Base-by-base conservation (phyloP, 1,140 invertebrate genomes). In the Drosophila santomea region DNA sequence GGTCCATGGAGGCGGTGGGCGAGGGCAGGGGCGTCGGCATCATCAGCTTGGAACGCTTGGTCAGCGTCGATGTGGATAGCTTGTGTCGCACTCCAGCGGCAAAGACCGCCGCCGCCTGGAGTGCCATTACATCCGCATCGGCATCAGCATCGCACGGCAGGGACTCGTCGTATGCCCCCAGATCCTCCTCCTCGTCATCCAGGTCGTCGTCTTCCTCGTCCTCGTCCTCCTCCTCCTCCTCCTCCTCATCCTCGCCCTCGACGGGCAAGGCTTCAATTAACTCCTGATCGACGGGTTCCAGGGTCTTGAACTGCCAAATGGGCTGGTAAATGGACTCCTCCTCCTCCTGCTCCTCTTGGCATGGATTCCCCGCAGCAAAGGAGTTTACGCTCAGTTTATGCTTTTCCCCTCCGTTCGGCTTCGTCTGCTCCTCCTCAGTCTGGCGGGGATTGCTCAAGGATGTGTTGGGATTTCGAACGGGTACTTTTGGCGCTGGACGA, bases 311-410 rank as follows among this genome's bases (percentile, higher is more conserved):
- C 54, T 91, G 80, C 91, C 91, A 92, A 48, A 92, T 92, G 50
- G 91, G 83, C 38, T 92, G 91, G 68, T 92, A 92, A 59, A 92
- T 92, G 8, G 78, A 76, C 23, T 92, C 91, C 48, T 92, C 91
- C 48, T 92, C 91, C n/a, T 82, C 60, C 7, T 67, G 55, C 32
- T 78, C 67, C 44, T 48, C 41, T 48, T 11, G 45, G 7, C 14
- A n/a, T 5, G 28, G n/a, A 50, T 17, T 17, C n/a, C 62, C 67
- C 5, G 8, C 20, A 12, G 20, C 44, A 23, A 45, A 4, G 2
- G 44, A 25, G 11, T 25, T 47, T 7, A 2, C 12, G 0, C 3
- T 17, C 7, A 8, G 6, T 5, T 12, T 28, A 25, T 48, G 55
- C 55, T 36, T 36, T 7, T 48, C 36, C 36, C 48, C 20, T 20